A percentile compares a stretch with the other conserved stretches of the same genome.
Evolutionary conservation across 2,888 invertebrate species (phyloP).

Genomic region (Plusia festucae): DNA sequence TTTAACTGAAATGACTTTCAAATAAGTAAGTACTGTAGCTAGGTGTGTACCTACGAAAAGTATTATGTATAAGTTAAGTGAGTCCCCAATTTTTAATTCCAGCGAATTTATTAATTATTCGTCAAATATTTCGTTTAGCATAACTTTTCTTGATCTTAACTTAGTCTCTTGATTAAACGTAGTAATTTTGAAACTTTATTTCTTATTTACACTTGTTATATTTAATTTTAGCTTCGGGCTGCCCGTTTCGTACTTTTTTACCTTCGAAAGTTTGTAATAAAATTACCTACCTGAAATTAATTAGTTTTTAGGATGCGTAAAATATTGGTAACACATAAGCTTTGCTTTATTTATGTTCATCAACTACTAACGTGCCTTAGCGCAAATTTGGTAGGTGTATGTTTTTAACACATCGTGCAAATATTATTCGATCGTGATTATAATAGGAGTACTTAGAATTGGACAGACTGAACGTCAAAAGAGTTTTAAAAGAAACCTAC

Average conservation of each 20-base stretch:
- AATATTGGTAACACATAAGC: no score
- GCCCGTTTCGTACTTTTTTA: constrained; percentile 2
- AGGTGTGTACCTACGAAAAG: background rate
- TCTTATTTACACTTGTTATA: background rate
- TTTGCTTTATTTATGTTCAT: no score
- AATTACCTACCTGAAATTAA: constrained; percentile 7
- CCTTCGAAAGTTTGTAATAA: background rate
- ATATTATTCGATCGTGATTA: no score
- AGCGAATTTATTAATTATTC: constrained; percentile 13
- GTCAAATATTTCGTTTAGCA: constrained; percentile 14
- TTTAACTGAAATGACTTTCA: background rate
- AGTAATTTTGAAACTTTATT: constrained; percentile 1
- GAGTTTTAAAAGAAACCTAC: no score
- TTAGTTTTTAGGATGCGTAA: background rate
- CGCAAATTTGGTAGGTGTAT: no score
- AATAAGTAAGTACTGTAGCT: background rate
- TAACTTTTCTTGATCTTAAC: constrained; percentile 16
- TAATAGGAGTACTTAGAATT: no score
- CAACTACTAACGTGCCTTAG: no score
- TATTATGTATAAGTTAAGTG: background rate
- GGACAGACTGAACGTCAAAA: no score
- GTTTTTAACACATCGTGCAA: no score
- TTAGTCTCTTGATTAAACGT: constrained; percentile 8
- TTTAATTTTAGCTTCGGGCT: constrained; percentile 6
- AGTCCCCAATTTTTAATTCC: constrained; percentile 6